Conservation (phyloP, 2,113 vertebrate species). For the Anoura caudifer region DNA sequence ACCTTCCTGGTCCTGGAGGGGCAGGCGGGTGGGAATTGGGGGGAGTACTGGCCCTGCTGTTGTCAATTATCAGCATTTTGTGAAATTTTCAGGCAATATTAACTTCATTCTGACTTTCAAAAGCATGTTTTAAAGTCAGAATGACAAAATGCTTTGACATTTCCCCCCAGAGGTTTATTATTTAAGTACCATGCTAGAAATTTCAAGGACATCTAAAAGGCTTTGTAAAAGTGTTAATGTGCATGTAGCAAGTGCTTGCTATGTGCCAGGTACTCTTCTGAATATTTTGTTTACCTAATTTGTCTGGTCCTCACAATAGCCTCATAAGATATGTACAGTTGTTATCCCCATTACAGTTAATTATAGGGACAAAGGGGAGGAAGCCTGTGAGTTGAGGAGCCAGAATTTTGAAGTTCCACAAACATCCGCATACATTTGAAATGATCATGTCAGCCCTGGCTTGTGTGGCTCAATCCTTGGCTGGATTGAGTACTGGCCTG, state of each 20-base stretch:
- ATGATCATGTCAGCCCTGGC: not conserved
- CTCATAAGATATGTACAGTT: not conserved
- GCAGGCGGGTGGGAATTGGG: not conserved
- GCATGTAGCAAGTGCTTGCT: not conserved
- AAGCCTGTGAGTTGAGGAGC: not conserved
- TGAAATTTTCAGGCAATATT: not conserved
- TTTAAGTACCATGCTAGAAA: not conserved
- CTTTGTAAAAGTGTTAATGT: not conserved
- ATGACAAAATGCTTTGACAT: not conserved
- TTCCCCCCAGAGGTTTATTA: not conserved
- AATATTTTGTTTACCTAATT: not conserved
- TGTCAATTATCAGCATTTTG: not conserved
- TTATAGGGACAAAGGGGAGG: not conserved
- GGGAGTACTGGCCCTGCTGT: not conserved
- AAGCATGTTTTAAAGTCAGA: not conserved
- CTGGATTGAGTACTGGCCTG: too few relatives aligned
- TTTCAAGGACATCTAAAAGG: not conserved
- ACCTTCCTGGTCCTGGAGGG: not conserved
- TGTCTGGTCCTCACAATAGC: not conserved
- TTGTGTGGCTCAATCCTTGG: too few relatives aligned
- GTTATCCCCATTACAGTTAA: not conserved
- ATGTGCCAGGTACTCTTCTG: too few relatives aligned
- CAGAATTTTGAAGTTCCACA: not conserved
- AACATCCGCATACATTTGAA: not conserved
- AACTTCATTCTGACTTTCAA: conserved; percentile 23